Percentiles rank a stretch among this genome's conserved stretches.
phyloP scores from a whole-genome alignment of 35 echinoderm and acorn worm species.

The Amphiura filiformis region DNA sequence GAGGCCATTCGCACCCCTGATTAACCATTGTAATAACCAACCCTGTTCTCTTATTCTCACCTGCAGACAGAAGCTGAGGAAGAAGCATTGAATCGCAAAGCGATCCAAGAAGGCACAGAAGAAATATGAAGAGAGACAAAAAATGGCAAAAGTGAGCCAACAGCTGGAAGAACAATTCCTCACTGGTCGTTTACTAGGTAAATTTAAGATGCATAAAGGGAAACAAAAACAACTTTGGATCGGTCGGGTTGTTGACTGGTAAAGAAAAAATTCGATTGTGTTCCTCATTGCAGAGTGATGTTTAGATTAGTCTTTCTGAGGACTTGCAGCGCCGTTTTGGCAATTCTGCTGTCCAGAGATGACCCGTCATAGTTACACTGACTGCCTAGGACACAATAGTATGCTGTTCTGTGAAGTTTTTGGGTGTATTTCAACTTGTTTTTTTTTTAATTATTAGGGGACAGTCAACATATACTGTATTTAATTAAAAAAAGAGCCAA shows the following conservation, averaged over 20 bases:
- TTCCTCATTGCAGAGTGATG: slow-evolving; percentile 52
- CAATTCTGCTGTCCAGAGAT: slow-evolving; percentile 23
- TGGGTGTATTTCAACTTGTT: too few relatives aligned
- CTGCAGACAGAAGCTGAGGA: slow-evolving; percentile 82
- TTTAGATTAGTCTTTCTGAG: slow-evolving; percentile 49
- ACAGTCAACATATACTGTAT: too few relatives aligned
- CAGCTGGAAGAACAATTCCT: slow-evolving; percentile 88
- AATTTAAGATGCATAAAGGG: neutral
- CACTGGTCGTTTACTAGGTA: slow-evolving; percentile 81
- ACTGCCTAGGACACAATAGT: slow-evolving; percentile 27
- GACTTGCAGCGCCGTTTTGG: slow-evolving; percentile 47
- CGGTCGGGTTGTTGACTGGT: neutral
- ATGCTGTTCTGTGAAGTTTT: too few relatives aligned
- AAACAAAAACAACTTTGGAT: neutral
- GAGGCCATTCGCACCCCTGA: too few relatives aligned
- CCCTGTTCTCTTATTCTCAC: too few relatives aligned
- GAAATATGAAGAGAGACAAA: slow-evolving; percentile 86
- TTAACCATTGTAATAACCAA: too few relatives aligned
- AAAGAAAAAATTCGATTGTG: neutral
- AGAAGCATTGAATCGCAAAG: slow-evolving; percentile 68
- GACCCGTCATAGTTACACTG: slow-evolving; percentile 85
- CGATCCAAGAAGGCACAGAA: slow-evolving; percentile 87
- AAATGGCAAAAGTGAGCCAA: slow-evolving; percentile 62
- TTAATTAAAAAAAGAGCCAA: too few relatives aligned
- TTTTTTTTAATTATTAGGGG: too few relatives aligned